Conservation (phyloP, 35 echinoderm and acorn worm species). For the Chiridota heheva region DNA sequence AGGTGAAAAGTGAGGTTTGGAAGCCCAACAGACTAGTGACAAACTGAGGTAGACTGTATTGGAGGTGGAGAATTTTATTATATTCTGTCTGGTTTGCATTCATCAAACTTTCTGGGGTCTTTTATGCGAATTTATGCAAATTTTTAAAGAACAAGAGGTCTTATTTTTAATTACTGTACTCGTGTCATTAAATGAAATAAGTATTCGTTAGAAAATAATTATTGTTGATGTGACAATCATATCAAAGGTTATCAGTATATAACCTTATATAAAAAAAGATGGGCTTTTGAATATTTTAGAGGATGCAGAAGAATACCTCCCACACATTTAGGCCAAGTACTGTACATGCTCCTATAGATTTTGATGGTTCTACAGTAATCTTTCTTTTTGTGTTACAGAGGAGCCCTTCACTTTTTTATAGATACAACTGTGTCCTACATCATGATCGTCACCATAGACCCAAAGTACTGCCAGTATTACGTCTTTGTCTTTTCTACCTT, state of each 20-base stretch:
- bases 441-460: slow-evolving; percentile 67
- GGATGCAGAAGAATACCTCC: not conserved
- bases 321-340: not conserved
- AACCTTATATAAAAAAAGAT: not conserved
- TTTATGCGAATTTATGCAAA: too few species aligned
- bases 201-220: not conserved
- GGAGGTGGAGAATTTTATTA: too few species aligned
- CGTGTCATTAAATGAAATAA: too few species aligned
- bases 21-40: too few species aligned
- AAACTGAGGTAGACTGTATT: too few species aligned
- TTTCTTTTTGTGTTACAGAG: slow-evolving; percentile 48
- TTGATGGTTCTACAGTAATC: not conserved
- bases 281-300: not conserved
- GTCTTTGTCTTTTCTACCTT: slow-evolving; percentile 62
- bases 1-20: too few species aligned
- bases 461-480: slow-evolving; percentile 53
- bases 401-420: slow-evolving; percentile 60
- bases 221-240: not conserved
- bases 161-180: too few species aligned
- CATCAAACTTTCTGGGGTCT: too few species aligned
- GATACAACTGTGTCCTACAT: slow-evolving; percentile 62
- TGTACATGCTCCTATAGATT: not conserved
- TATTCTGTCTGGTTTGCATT: too few species aligned
- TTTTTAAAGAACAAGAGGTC: too few species aligned
- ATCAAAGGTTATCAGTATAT: not conserved